Evolutionary conservation across 2,797 vertebrate genomes (phyloP).

Genomic region (Leuciscus waleckii): DNA sequence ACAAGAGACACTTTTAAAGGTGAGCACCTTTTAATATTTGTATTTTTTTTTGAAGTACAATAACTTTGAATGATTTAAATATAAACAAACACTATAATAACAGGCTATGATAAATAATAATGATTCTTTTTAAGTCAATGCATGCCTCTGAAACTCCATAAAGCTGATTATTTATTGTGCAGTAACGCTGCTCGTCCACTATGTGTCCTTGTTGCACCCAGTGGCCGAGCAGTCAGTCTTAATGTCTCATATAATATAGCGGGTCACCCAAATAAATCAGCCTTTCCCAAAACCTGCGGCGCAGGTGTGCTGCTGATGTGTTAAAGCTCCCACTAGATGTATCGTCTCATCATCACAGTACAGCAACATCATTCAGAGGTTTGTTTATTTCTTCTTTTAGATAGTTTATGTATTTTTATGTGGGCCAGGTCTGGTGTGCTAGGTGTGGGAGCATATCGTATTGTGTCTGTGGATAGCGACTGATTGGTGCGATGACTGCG

Average conservation of each 20-base stretch:
- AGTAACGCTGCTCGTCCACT: slow-evolving; percentile 63
- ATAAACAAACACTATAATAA: not conserved
- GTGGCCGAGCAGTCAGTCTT: slow-evolving; percentile 39
- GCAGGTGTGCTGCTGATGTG: slow-evolving; percentile 16
- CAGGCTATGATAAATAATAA: not conserved
- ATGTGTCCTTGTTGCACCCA: slow-evolving; percentile 60
- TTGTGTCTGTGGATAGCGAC: slow-evolving; percentile 82
- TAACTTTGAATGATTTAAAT: not conserved
- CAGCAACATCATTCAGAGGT: not conserved
- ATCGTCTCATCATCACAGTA: not conserved
- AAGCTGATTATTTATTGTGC: slow-evolving; percentile 48
- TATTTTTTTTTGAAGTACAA: not conserved
- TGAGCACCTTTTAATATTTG: slow-evolving; percentile 59
- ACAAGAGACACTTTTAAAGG: slow-evolving; percentile 76
- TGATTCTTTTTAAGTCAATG: not conserved
- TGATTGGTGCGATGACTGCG: slow-evolving; percentile 89
- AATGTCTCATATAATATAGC: slow-evolving; percentile 21
- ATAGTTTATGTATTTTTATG: slow-evolving; percentile 16
- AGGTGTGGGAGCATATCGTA: slow-evolving; percentile 82
- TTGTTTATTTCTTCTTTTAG: not conserved
- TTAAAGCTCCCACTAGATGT: not conserved
- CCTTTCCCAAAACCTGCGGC: slow-evolving; percentile 8
- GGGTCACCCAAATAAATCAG: slow-evolving; percentile 49
- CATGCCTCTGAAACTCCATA: not conserved
- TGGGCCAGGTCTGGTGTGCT: slow-evolving; percentile 80